phyloP scores from a whole-genome alignment of 2,888 invertebrate species.

The Cryptocephalus primarius region DNA sequence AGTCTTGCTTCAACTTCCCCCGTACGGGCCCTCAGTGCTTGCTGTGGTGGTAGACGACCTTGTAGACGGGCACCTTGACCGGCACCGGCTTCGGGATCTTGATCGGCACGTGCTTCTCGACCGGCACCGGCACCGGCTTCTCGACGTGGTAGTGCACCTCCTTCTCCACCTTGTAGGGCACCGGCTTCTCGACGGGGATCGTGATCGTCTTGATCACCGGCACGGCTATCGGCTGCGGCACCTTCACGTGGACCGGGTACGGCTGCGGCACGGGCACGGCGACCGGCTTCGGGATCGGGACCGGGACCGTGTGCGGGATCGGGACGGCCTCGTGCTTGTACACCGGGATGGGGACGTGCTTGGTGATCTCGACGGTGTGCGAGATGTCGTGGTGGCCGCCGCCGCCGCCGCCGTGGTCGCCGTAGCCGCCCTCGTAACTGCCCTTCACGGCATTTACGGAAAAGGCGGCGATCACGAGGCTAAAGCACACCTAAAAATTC shows the following conservation, averaged over 20 bases:
- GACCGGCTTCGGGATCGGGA: constrained; percentile 57
- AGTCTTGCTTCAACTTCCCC: constrained; percentile 18
- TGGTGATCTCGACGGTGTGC: constrained; percentile 56
- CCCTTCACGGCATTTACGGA: constrained; percentile 30
- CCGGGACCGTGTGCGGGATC: constrained; percentile 40
- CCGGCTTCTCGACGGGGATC: constrained; percentile 60
- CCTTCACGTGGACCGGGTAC: constrained; percentile 57
- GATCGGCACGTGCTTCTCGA: constrained; percentile 57
- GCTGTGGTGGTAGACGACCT: constrained; percentile 59
- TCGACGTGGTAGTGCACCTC: constrained; percentile 53
- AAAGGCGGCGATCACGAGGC: constrained; percentile 26
- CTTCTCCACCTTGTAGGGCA: constrained; percentile 59
- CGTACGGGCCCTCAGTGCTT: constrained; percentile 35
- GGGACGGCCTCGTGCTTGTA: constrained; percentile 41
- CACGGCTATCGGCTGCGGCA: constrained; percentile 56
- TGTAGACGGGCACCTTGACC: constrained; percentile 60
- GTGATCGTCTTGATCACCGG: constrained; percentile 58
- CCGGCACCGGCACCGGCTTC: constrained; percentile 57
- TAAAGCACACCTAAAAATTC: constrained; percentile 26
- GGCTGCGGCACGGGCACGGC: constrained; percentile 58
- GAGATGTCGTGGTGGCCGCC: constrained; percentile 37
- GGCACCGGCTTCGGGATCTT: constrained; percentile 58
- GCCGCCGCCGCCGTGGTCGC: constrained; percentile 18
- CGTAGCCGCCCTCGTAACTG: constrained; percentile 23
- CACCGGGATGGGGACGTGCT: constrained; percentile 47